Conservation (phyloP, 2,888 invertebrate genomes). For the Heterodera filipjevi region DNA sequence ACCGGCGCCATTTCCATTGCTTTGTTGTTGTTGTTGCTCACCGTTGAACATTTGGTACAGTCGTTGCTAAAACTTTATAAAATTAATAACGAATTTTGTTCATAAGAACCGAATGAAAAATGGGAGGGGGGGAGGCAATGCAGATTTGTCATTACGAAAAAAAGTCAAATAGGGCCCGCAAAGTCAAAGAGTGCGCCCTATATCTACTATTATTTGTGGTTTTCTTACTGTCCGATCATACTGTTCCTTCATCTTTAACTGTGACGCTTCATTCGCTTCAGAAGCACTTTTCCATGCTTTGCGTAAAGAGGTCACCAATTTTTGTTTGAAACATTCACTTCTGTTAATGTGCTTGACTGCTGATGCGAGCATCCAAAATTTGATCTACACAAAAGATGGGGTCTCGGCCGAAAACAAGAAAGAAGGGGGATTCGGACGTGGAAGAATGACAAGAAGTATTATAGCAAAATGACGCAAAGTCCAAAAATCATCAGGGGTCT, state of each 20-base stretch:
- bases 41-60: neutral
- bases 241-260: neutral
- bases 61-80: neutral
- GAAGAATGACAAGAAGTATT: conserved; percentile 37
- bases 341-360: neutral
- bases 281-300: conserved; percentile 35
- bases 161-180: too few relatives aligned
- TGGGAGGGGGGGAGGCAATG: too few relatives aligned
- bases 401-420: conserved; percentile 38
- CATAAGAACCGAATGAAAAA: too few relatives aligned
- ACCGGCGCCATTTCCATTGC: neutral
- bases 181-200: too few relatives aligned
- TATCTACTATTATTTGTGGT: conserved; percentile 27
- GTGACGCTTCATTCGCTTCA: neutral
- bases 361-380: conserved; percentile 26
- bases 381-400: conserved; percentile 34
- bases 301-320: conserved; percentile 15
- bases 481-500: conserved; percentile 27
- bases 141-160: too few relatives aligned
- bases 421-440: conserved; percentile 38
- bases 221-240: conserved; percentile 31
- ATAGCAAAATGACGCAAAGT: conserved; percentile 31
- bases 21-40: neutral
- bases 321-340: conserved; percentile 12
- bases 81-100: too few relatives aligned